A percentile compares a stretch with the other conserved stretches of the same genome.
Evolutionary conservation across 2,797 vertebrate genomes (phyloP).

Genomic region (Acridotheres tristis): DNA sequence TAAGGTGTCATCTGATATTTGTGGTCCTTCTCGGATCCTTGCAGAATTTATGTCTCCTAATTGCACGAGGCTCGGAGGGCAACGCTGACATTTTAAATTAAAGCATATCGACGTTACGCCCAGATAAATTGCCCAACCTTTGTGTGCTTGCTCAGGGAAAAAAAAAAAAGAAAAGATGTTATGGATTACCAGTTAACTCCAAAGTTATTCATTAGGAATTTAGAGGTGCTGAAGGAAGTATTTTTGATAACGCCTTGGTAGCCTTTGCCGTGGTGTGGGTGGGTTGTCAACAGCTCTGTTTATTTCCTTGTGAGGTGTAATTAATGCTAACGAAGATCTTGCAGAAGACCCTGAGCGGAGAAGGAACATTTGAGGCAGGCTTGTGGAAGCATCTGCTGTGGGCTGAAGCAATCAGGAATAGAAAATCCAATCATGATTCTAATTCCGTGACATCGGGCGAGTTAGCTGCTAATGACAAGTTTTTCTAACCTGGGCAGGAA

Average conservation of each 20-base stretch:
- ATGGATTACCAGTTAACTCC: slow-evolving; percentile 56
- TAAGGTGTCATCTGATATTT: slow-evolving; percentile 15
- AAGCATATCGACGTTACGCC: not conserved
- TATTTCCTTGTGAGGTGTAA: not conserved
- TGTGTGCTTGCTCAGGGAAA: slow-evolving; percentile 36
- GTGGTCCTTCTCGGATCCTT: not conserved
- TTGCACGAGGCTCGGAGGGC: not conserved
- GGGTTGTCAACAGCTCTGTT: not conserved
- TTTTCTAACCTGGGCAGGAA: not conserved
- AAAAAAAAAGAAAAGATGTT: not conserved
- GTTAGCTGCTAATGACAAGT: not conserved
- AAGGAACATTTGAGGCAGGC: not conserved
- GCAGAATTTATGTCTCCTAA: slow-evolving; percentile 17
- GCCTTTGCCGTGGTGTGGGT: not conserved
- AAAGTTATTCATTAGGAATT: slow-evolving; percentile 54
- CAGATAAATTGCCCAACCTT: slow-evolving; percentile 34
- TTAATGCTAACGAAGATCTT: not conserved
- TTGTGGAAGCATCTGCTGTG: not conserved
- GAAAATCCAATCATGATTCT: not conserved
- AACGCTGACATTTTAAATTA: not conserved
- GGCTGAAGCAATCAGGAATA: not conserved
- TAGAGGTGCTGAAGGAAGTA: not conserved
- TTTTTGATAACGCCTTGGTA: not conserved
- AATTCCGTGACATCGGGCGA: not conserved
- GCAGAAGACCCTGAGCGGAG: not conserved